Evolutionary conservation across 2,888 invertebrate genomes (phyloP).

Genomic region (Eudasyphora cyanicolor): DNA sequence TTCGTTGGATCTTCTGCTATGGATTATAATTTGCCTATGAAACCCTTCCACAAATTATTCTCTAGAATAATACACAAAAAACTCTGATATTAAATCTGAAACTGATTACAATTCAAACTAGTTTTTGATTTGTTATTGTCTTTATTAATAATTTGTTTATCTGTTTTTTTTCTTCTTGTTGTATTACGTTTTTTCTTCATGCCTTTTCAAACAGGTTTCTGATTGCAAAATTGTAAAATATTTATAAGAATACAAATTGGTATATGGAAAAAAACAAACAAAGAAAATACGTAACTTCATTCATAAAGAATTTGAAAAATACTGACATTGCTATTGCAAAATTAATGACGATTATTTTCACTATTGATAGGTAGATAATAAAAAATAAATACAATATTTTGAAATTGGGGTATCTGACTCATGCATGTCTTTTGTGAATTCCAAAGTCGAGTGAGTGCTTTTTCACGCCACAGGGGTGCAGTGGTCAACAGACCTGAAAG

Average conservation of each 20-base stretch:
- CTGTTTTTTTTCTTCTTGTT: not conserved
- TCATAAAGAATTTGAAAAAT: constrained; percentile 37
- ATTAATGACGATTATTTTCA: constrained; percentile 1
- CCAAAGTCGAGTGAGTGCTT: no score
- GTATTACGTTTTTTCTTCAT: not conserved
- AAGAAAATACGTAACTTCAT: constrained; percentile 13
- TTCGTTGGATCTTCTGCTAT: no score
- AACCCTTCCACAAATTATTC: no score
- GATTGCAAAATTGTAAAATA: constrained; percentile 4
- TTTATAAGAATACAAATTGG: constrained; percentile 10
- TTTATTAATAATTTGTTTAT: constrained; percentile 32
- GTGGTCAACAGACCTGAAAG: no score
- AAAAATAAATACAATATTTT: not conserved
- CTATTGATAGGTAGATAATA: not conserved
- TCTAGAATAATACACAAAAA: no score
- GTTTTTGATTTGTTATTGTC: constrained; percentile 3
- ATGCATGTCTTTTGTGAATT: not conserved
- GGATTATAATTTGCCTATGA: no score
- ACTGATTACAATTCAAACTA: not conserved
- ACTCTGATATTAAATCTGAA: no score
- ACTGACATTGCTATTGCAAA: not conserved
- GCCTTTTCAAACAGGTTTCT: constrained; percentile 21
- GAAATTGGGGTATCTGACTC: not conserved
- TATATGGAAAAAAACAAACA: constrained; percentile 14
- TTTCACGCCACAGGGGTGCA: not conserved